Base-by-base conservation (phyloP, 1,140 invertebrate species). In the Triops longicaudatus region DNA sequence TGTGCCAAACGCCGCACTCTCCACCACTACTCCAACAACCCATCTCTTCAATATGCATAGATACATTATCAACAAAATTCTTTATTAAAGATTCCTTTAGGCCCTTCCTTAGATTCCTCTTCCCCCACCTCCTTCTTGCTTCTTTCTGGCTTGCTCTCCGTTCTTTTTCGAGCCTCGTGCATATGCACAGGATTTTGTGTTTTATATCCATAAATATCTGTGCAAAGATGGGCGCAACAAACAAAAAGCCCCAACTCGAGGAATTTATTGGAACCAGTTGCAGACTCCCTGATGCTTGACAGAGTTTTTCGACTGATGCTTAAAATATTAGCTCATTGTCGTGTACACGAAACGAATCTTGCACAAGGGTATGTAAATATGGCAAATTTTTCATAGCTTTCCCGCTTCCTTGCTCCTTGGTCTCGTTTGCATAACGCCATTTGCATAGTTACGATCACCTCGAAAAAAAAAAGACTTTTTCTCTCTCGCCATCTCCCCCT, bases 31-130 rank as follows among this genome's bases (percentile, higher is more conserved):
- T 22, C 50, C 50, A 63, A 17, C 14, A 17, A 63, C 14, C 17
- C 50, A 63, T 63, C 50, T 63, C 50, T 63, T 63, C 50, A 63
- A 63, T 63, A 63, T 63, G 50, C 50, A 63, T 63, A 63, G 50
- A 63, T 63, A 22, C 50, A 63, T 63, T 63, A 63, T 63, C 50
- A 63, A 63, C 17, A 9, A 63, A 63, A 63, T 63, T 63, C 50
- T 63, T n/a, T 63, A 63, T 22, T 63, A 63, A 1, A 63, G 50
- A 63, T 63, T 63, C 50, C 50, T 63, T 12, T 63, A n/a, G 50
- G 17, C 50, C 50, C 22, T 63, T 63, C 50, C 50, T 63, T 63
- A 17, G 50, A 17, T 22, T 63, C 50, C 2, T 63, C 44, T 22
- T 63, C 50, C 50, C 17, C 50, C 50, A 63, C 50, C 22, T 22